Evolutionary conservation across 2,888 invertebrate species (phyloP).

Genomic region (Chaetogeoica ovagalla): DNA sequence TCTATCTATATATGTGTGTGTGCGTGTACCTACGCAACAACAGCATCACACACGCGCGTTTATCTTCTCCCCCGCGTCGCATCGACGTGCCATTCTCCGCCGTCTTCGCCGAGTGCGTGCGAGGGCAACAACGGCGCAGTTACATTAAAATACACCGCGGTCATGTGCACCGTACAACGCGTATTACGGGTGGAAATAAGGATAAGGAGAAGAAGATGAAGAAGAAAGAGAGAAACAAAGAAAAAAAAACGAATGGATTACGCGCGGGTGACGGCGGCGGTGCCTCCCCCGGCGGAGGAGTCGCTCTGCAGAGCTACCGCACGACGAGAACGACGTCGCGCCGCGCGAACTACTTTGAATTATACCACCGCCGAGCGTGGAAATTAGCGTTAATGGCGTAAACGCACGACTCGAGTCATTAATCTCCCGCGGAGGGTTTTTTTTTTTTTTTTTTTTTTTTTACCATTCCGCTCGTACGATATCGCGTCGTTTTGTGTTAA

Average conservation of each 20-base stretch:
- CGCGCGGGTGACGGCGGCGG: background rate
- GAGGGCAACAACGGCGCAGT: too few relatives aligned
- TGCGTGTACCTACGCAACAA: background rate
- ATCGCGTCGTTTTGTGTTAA: background rate
- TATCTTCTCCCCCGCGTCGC: conserved; percentile 5
- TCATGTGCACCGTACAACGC: background rate
- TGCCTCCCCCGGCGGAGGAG: too few relatives aligned
- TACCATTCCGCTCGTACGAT: too few relatives aligned
- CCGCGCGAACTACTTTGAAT: conserved; percentile 33
- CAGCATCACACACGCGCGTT: background rate
- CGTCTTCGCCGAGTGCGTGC: conserved; percentile 3
- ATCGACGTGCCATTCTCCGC: conserved; percentile 2
- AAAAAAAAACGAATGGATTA: background rate
- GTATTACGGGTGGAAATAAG: background rate
- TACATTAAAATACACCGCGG: background rate
- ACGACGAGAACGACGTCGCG: conserved; percentile 21
- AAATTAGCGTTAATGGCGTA: conserved; percentile 53
- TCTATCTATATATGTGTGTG: background rate
- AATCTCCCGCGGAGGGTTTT: conserved; percentile 17
- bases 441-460: background rate
- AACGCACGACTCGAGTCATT: conserved; percentile 51
- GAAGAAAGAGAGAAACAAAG: background rate
- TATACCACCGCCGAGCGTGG: background rate
- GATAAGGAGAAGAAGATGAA: background rate
- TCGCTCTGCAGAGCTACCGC: conserved; percentile 1